Percentiles rank a stretch among this genome's conserved stretches.
phyloP scores from a whole-genome alignment of 2,797 vertebrate species.

The Molossus molossus region DNA sequence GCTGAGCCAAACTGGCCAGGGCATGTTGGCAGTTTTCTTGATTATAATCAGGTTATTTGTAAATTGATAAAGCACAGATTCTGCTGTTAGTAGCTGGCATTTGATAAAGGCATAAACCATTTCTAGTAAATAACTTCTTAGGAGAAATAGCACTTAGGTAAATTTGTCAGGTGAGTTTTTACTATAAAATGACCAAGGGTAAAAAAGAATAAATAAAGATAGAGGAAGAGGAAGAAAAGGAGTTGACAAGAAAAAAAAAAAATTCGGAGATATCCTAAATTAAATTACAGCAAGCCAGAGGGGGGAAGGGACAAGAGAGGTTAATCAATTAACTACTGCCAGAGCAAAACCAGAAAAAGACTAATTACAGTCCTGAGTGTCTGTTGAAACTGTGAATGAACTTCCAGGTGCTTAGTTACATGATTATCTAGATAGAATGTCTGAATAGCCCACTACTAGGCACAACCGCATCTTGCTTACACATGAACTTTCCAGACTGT shows the following conservation, averaged over 20 bases:
- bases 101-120: slow-evolving; percentile 15
- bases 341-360: neutral
- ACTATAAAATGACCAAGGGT: neutral
- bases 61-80: slow-evolving; percentile 18
- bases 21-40: neutral
- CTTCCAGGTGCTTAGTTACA: neutral
- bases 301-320: neutral
- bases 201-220: neutral
- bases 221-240: neutral
- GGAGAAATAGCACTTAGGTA: neutral
- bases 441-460: neutral
- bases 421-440: neutral
- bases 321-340: neutral
- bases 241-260: neutral
- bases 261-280: neutral
- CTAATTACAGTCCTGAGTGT: neutral
- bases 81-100: neutral
- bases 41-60: slow-evolving; percentile 47
- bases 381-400: neutral
- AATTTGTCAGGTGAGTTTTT: neutral
- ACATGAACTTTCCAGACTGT: neutral
- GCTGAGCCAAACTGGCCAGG: too few relatives aligned
- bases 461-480: neutral
- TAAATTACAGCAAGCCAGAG: neutral
- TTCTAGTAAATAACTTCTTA: neutral